These are phyloP conservation scores for Xyrauchen texanus DNA, from an alignment of 2,113 vertebrate genomes.

Conservation along the genomic window DNA sequence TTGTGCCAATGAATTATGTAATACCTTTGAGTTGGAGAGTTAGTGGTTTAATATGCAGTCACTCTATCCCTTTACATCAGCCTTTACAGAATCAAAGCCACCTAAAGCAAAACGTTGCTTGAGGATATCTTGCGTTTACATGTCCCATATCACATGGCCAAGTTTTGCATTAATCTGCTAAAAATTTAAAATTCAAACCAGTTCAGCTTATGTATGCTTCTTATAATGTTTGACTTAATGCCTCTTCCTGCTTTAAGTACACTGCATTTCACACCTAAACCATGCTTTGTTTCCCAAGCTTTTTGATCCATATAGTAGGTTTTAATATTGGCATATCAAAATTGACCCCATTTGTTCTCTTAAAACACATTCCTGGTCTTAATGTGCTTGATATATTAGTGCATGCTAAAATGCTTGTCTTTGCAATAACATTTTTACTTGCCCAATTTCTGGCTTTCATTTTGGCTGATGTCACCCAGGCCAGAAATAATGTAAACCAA, in stretches of 20 bases:
- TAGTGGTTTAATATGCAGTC: constrained; percentile 39
- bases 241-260: neutral
- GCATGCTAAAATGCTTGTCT: too few species aligned
- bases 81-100: constrained; percentile 24
- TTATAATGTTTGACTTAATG: neutral
- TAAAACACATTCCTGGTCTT: too few species aligned
- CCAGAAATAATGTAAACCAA: neutral
- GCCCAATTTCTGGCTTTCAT: neutral
- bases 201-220: neutral
- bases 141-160: neutral
- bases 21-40: constrained; percentile 24
- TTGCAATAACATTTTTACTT: too few species aligned
- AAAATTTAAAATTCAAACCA: neutral
- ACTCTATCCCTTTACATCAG: constrained; percentile 4
- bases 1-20: constrained; percentile 44
- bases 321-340: too few species aligned
- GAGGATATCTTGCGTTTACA: neutral
- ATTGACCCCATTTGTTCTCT: too few species aligned
- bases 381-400: too few species aligned
- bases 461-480: neutral
- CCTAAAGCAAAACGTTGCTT: constrained; percentile 28
- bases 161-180: neutral
- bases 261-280: neutral
- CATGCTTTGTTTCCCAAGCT: neutral
- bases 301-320: too few species aligned